A percentile compares a stretch with the other conserved stretches of the same genome.
Conservation (phyloP, 2,797 vertebrate genomes). For the Perodicticus potto region DNA sequence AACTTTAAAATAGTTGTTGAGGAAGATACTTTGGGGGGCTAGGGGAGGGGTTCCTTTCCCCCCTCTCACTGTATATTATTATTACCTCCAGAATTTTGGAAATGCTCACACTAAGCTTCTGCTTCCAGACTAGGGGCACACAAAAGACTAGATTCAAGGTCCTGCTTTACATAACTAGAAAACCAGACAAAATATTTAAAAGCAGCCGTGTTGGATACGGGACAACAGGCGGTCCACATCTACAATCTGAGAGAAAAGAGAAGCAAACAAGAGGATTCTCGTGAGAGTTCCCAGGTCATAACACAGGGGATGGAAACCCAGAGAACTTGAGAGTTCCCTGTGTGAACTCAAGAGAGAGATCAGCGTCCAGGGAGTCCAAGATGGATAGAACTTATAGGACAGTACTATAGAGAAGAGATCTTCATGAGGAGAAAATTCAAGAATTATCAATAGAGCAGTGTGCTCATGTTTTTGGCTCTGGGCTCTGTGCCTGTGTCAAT, state of each 20-base stretch:
- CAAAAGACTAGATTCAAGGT: neutral
- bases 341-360: neutral
- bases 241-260: neutral
- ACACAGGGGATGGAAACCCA: too few species aligned
- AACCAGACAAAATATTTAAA: neutral
- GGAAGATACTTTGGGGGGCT: neutral
- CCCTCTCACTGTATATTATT: neutral
- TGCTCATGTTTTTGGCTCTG: neutral
- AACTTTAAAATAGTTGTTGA: neutral
- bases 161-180: neutral
- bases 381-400: neutral
- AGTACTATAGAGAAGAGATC: neutral
- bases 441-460: neutral
- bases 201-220: neutral
- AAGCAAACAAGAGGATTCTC: too few species aligned
- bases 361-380: neutral
- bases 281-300: fast-evolving
- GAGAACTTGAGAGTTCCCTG: neutral
- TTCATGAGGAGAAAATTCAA: neutral
- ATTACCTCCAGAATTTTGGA: neutral
- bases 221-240: neutral
- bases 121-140: neutral
- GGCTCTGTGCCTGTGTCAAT: neutral
- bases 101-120: neutral
- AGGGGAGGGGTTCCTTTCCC: neutral